These are phyloP conservation scores for Pseudorasbora parva DNA, from an alignment of 2,113 vertebrate species.

Conservation along the genomic window DNA sequence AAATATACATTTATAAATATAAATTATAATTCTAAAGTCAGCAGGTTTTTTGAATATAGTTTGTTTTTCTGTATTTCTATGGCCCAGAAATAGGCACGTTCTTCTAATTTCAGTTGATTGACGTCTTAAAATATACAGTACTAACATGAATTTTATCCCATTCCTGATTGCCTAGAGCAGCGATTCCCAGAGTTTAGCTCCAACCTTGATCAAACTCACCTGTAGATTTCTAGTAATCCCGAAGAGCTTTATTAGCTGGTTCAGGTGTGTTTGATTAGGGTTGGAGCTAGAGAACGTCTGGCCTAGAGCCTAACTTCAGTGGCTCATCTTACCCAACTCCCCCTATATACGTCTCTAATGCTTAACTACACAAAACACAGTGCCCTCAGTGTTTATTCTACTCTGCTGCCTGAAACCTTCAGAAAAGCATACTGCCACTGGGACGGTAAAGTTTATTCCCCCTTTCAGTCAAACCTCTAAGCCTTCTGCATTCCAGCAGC, in stretches of 20 bases:
- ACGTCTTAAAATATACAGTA: neutral
- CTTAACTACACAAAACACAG: conserved; percentile 21
- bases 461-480: conserved; percentile 62
- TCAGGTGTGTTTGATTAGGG: too few relatives aligned
- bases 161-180: neutral
- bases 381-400: conserved; percentile 49
- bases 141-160: neutral
- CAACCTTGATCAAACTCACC: too few relatives aligned
- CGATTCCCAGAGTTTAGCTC: too few relatives aligned
- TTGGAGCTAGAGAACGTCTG: too few relatives aligned
- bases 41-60: too few relatives aligned
- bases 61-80: neutral
- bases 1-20: too few relatives aligned
- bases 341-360: neutral
- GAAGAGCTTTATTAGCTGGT: too few relatives aligned
- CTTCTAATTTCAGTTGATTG: neutral
- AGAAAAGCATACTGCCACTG: neutral
- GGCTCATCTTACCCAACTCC: neutral
- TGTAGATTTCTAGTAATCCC: too few relatives aligned
- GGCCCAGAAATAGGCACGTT: neutral
- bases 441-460: conserved; percentile 47
- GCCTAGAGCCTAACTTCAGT: neutral
- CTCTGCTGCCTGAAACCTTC: conserved; percentile 30
- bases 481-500: conserved; percentile 65
- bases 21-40: too few relatives aligned